Conservation (phyloP, 2,888 invertebrate genomes). For the Chaitophorus viminalis region DNA sequence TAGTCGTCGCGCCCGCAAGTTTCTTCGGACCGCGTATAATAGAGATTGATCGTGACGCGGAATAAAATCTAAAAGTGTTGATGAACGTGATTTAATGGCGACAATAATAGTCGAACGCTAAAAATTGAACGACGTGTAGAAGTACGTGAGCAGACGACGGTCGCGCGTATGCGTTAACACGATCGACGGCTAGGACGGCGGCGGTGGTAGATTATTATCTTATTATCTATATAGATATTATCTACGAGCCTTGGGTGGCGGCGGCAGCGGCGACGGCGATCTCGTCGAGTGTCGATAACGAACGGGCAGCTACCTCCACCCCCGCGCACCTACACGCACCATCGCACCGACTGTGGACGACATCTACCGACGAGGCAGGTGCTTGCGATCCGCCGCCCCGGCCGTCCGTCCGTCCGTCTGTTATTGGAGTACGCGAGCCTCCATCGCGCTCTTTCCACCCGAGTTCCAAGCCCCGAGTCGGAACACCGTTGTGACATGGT, state of each 20-base stretch:
- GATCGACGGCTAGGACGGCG: not conserved
- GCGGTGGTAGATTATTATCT: not conserved
- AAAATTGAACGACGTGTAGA: not conserved
- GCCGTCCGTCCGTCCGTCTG: not conserved
- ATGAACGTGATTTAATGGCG: not conserved
- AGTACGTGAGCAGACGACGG: not conserved
- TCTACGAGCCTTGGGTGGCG: not conserved
- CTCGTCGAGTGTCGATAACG: not conserved
- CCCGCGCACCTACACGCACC: not conserved
- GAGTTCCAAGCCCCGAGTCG: too few relatives aligned
- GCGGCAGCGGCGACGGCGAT: not conserved
- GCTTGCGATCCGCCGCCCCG: too few relatives aligned
- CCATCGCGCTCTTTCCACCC: too few relatives aligned
- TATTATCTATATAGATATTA: not conserved
- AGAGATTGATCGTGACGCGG: not conserved
- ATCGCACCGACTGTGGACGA: not conserved
- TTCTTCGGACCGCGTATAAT: too few relatives aligned
- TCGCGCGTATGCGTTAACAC: not conserved
- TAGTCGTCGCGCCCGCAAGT: too few relatives aligned
- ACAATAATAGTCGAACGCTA: not conserved
- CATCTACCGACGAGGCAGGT: not conserved
- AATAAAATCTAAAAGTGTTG: not conserved
- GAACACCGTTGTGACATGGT: too few relatives aligned
- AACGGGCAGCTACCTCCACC: not conserved
- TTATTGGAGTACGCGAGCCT: not conserved